Base-by-base conservation (phyloP, 2,888 invertebrate species). In the Noctua janthina region DNA sequence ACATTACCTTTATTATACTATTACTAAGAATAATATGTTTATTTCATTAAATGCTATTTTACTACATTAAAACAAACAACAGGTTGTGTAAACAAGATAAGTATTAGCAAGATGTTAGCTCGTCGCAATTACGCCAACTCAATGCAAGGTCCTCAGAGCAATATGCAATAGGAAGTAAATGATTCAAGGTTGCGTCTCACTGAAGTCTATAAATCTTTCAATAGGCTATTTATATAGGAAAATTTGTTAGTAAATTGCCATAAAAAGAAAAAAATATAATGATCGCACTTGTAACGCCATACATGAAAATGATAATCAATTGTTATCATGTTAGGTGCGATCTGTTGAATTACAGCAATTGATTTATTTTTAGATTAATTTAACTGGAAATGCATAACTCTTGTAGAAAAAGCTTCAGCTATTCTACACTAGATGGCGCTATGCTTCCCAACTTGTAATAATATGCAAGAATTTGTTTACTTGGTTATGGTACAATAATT, bases 81-180 rank as follows among this genome's bases (percentile, higher is more conserved):
- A 88, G 87, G 88, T 90, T 88, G 83, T 86, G 89, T 93, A 92
- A 92, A 93, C 90, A 90, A 91, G 89, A 87, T 89, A 92, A 86
- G 87, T 88, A 92, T 86, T 92, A 93, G 90, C 88, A 86, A 91
- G 90, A 91, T 90, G 90, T 90, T 90, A 90, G 85, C 89, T 92
- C 90, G 92, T 92, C 92, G 91, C 92, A 93, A 93, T 93, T 92
- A 91, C 92, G 92, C 92, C 92, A 93, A 92, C 90, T 93, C 92
- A 93, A 92, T 91, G 92, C 95, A 95, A 96, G 95, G 95, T 94
- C 95, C 92, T 92, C 87, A 90, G 91, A 93, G 93, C 94, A 94
- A 93, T 94, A 94, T 95, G 93, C 93, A 95, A 90, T 93, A 96
- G 96, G 96, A 96, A 96, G 95, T 95, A 91, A 91, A 87, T 87